Evolutionary conservation across 1,140 invertebrate genomes (phyloP).

Genomic region (Zelostemma sp.): DNA sequence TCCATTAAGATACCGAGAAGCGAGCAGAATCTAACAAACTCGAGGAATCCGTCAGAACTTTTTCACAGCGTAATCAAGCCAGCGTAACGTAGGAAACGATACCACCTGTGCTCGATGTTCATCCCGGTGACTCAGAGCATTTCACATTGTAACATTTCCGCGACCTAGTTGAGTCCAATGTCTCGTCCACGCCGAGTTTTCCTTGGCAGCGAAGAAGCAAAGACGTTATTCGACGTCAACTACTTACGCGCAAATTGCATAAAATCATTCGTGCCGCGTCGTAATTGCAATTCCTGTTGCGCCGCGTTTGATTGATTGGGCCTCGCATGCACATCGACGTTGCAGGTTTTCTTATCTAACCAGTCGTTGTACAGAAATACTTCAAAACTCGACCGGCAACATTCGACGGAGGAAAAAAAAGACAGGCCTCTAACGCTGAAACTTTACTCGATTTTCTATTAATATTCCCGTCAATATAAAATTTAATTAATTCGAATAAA

Average conservation of each 20-base stretch:
- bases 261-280: constrained; percentile 5
- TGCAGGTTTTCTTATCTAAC: constrained; percentile 4
- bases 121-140: constrained; percentile 24
- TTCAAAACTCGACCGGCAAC: neutral
- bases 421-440: too few species aligned
- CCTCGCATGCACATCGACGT: constrained; percentile 1
- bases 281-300: constrained; percentile 3
- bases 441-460: too few species aligned
- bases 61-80: neutral
- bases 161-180: constrained; percentile 39
- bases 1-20: too few species aligned
- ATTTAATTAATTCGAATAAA: constrained; percentile 3
- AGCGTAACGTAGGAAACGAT: constrained; percentile 12
- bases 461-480: neutral
- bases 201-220: constrained; percentile 34
- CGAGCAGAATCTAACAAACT: too few species aligned
- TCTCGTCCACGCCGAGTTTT: constrained; percentile 27
- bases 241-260: constrained; percentile 8
- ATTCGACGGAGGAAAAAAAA: neutral
- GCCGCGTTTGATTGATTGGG: constrained; percentile 4
- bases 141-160: constrained; percentile 26
- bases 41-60: too few species aligned
- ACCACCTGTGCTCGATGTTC: constrained; percentile 21
- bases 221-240: constrained; percentile 36
- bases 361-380: neutral